Percentiles rank a stretch among this genome's conserved stretches.
These are phyloP conservation scores for Drosophila peninsularis DNA, from an alignment of 2,888 invertebrate genomes.

Conservation along the genomic window DNA sequence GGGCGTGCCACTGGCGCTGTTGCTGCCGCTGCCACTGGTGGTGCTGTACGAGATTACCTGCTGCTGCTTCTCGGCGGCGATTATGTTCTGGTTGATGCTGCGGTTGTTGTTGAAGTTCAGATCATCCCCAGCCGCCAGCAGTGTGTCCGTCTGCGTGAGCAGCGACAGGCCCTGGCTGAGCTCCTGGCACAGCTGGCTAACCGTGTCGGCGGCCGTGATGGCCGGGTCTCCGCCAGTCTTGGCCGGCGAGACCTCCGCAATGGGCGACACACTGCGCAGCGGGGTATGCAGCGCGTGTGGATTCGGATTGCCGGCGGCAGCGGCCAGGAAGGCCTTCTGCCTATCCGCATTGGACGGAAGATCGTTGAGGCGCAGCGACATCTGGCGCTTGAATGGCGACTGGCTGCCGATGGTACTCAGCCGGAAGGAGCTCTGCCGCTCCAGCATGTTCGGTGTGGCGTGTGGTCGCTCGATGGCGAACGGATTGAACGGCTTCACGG, in stretches of 20 bases:
- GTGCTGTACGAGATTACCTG: slow-evolving; percentile 65
- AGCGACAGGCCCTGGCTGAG: slow-evolving; percentile 89
- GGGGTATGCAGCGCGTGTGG: slow-evolving; percentile 74
- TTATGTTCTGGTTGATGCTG: slow-evolving; percentile 86
- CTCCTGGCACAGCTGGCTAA: slow-evolving; percentile 91
- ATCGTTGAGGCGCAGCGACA: slow-evolving; percentile 97
- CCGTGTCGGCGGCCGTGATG: slow-evolving; percentile 85
- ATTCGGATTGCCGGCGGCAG: slow-evolving; percentile 76
- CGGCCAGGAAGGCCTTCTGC: slow-evolving; percentile 85
- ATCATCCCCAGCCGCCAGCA: slow-evolving; percentile 83
- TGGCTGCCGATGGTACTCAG: slow-evolving; percentile 91
- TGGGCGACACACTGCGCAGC: slow-evolving; percentile 88
- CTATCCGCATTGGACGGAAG: slow-evolving; percentile 97
- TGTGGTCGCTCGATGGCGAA: slow-evolving; percentile 98
- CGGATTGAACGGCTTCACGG: slow-evolving; percentile 91
- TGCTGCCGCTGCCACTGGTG: slow-evolving; percentile 42
- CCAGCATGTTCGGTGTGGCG: slow-evolving; percentile 96
- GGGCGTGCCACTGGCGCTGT: slow-evolving; percentile 65
- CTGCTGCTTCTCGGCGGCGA: slow-evolving; percentile 81
- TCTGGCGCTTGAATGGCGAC: slow-evolving; percentile 97
- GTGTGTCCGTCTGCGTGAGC: slow-evolving; percentile 87
- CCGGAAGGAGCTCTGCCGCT: slow-evolving; percentile 97
- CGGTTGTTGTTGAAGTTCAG: slow-evolving; percentile 87
- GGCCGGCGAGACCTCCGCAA: slow-evolving; percentile 90
- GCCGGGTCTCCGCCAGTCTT: slow-evolving; percentile 79